phyloP scores from a whole-genome alignment of 2,113 vertebrate species.

The Scomber colias region DNA sequence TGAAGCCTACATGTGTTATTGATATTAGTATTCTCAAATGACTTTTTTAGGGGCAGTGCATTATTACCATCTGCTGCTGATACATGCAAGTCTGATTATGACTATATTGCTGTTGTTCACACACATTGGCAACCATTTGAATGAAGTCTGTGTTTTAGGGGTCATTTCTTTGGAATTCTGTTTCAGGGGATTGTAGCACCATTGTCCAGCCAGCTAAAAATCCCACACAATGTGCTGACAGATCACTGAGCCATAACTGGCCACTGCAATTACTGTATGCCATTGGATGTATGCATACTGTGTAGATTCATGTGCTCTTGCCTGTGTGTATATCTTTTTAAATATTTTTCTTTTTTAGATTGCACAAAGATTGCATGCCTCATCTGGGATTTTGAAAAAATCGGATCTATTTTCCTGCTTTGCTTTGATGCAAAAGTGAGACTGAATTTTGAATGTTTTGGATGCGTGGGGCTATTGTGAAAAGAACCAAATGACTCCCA shows the following conservation, averaged over 20 bases:
- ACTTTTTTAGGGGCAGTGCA: not conserved
- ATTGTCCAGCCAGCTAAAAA: slow-evolving; percentile 48
- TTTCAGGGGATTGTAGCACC: slow-evolving; percentile 45
- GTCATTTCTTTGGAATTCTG: slow-evolving; percentile 45
- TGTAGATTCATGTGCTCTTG: slow-evolving; percentile 51
- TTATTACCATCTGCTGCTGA: slow-evolving; percentile 10
- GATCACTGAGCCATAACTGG: slow-evolving; percentile 52
- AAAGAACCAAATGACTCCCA: slow-evolving; percentile 66
- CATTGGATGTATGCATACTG: not conserved
- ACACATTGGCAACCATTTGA: slow-evolving; percentile 17
- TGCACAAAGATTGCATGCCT: slow-evolving; percentile 63
- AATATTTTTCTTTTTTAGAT: slow-evolving; percentile 27
- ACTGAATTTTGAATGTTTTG: slow-evolving; percentile 65
- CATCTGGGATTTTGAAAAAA: slow-evolving; percentile 20
- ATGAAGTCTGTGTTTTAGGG: slow-evolving; percentile 45
- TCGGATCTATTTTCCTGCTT: slow-evolving; percentile 46
- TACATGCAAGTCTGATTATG: slow-evolving; percentile 32
- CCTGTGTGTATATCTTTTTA: slow-evolving; percentile 11
- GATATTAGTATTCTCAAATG: not conserved
- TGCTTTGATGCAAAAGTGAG: slow-evolving; percentile 72
- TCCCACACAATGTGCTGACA: slow-evolving; percentile 56
- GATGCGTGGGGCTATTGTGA: slow-evolving; percentile 41
- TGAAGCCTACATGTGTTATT: not conserved
- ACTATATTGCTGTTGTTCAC: slow-evolving; percentile 31
- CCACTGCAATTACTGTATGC: slow-evolving; percentile 43